Percentiles rank a stretch among this genome's conserved stretches.
These are phyloP conservation scores for Archilochus colubris DNA, from an alignment of 2,113 vertebrate species.

Conservation along the genomic window DNA sequence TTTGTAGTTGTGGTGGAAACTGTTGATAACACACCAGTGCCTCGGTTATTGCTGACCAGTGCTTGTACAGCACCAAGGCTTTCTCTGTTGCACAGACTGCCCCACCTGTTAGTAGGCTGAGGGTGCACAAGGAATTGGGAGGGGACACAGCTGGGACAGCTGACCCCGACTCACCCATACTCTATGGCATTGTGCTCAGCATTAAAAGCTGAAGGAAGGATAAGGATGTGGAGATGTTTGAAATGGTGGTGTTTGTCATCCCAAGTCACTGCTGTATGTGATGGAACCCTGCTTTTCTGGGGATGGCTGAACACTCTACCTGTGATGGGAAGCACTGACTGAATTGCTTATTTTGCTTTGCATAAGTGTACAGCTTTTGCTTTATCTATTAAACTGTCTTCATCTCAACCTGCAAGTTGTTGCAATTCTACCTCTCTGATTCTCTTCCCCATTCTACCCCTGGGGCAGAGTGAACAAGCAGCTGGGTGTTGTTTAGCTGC, in stretches of 20 bases:
- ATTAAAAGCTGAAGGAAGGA: neutral
- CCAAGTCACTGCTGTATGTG: accelerated
- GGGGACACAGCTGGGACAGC: neutral
- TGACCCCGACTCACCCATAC: neutral
- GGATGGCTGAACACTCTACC: neutral
- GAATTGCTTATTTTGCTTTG: neutral
- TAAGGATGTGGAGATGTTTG: accelerated
- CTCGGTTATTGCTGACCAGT: neutral
- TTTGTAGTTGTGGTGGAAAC: neutral
- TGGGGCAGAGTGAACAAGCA: accelerated
- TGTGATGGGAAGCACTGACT: neutral
- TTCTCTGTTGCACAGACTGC: neutral
- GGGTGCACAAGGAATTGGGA: neutral
- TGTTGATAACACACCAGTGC: neutral
- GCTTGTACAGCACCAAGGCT: neutral
- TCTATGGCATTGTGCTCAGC: neutral
- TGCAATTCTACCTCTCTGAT: neutral
- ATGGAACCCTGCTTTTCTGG: neutral
- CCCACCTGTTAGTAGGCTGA: accelerated
- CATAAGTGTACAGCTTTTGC: accelerated
- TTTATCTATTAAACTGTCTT: neutral
- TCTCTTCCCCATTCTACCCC: neutral
- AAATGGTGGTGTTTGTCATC: accelerated
- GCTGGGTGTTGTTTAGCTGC: neutral
- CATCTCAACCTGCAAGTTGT: neutral